phyloP scores from a whole-genome alignment of 2,113 vertebrate genomes.

The Pampusana beccarii region DNA sequence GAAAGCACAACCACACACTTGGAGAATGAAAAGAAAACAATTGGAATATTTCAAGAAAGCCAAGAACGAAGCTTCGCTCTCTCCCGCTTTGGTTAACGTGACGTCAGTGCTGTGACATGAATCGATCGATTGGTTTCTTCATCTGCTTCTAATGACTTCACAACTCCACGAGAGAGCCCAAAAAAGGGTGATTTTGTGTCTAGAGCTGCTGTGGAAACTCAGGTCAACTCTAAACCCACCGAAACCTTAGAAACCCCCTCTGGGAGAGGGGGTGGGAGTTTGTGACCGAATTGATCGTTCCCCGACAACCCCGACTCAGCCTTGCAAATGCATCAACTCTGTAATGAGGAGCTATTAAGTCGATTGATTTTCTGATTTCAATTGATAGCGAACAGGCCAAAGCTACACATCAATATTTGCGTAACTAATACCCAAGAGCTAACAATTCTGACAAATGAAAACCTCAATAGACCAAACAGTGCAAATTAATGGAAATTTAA shows the following conservation, averaged over 20 bases:
- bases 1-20: neutral
- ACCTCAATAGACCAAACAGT: conserved; percentile 77
- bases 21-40: neutral
- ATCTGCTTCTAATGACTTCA: too few relatives aligned
- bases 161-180: neutral
- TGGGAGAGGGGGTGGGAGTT: conserved; percentile 82
- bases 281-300: conserved; percentile 86
- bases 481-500: conserved; percentile 74
- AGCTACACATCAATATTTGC: conserved; percentile 91
- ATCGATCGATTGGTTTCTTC: neutral
- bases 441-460: conserved; percentile 84
- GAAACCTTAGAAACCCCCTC: conserved; percentile 62
- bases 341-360: conserved; percentile 96
- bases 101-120: neutral
- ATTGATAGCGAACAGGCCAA: conserved; percentile 93
- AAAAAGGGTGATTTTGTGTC: neutral
- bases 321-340: conserved; percentile 89
- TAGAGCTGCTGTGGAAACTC: conserved; percentile 17
- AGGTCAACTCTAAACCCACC: conserved; percentile 56
- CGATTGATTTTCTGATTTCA: conserved; percentile 96
- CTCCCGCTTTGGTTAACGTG: neutral
- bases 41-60: neutral
- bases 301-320: conserved; percentile 81
- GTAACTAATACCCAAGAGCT: conserved; percentile 88
- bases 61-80: neutral